These are phyloP conservation scores for Acropternis orthonyx DNA, from an alignment of 2,797 vertebrate species.

Conservation along the genomic window DNA sequence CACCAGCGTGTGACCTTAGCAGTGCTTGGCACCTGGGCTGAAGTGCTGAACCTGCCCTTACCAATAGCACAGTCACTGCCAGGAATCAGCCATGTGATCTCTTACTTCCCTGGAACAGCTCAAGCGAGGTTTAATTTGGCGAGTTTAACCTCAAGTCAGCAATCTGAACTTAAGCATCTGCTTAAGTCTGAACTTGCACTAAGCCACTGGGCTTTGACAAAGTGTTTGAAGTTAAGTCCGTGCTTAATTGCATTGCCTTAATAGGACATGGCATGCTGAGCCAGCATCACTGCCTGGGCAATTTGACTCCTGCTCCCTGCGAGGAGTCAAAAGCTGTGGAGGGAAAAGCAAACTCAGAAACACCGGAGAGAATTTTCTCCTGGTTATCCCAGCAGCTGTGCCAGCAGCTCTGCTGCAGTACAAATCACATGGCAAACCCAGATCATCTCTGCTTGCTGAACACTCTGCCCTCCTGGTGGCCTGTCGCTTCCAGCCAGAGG, in stretches of 20 bases:
- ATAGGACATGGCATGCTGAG: not conserved
- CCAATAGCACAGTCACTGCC: not conserved
- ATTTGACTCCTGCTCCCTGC: not conserved
- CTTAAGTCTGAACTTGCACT: not conserved
- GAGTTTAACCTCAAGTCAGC: conserved; percentile 14
- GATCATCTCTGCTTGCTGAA: not conserved
- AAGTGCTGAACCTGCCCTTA: not conserved
- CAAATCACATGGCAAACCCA: conserved; percentile 42
- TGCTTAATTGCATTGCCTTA: conserved; percentile 41
- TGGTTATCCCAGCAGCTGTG: conserved; percentile 39
- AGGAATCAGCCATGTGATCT: not conserved
- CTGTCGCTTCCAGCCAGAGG: not conserved
- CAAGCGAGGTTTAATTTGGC: not conserved
- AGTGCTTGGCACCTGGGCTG: not conserved
- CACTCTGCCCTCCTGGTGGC: not conserved
- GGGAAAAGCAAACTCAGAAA: not conserved
- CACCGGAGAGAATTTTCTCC: not conserved
- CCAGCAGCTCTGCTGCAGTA: conserved; percentile 58
- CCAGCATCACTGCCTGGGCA: not conserved
- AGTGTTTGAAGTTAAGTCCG: not conserved
- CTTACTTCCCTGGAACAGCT: not conserved
- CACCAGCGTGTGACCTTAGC: not conserved
- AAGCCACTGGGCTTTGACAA: not conserved
- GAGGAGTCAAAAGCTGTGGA: not conserved
- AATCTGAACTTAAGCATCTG: not conserved